Conservation (phyloP, 1,140 invertebrate genomes). For the Drosophila leontia region DNA sequence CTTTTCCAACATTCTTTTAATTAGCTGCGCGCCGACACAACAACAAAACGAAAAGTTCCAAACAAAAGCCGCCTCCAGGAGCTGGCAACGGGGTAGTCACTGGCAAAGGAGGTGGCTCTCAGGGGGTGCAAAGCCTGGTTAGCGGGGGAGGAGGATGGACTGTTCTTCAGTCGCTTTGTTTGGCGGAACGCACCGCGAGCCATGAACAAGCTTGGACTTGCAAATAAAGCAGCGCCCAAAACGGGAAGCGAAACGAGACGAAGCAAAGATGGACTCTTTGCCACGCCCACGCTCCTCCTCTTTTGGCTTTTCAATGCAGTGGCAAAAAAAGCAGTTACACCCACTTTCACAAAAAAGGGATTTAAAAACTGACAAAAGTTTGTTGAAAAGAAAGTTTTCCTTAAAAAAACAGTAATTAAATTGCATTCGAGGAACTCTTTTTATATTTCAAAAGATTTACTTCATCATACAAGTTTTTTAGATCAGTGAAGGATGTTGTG, state of each 20-base stretch:
- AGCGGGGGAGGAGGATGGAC: background rate
- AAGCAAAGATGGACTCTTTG: constrained; percentile 28
- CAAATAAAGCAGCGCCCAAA: constrained; percentile 37
- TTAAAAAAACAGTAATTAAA: background rate
- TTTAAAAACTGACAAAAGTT: background rate
- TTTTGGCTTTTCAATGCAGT: constrained; percentile 14
- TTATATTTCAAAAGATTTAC: background rate
- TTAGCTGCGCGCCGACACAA: constrained; percentile 55
- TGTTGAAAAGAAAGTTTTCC: too few species aligned
- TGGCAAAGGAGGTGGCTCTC: constrained; percentile 13
- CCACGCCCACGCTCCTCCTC: constrained; percentile 3
- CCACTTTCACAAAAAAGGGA: background rate
- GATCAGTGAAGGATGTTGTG: background rate
- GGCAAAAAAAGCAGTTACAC: constrained; percentile 8
- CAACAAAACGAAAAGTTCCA: constrained; percentile 61
- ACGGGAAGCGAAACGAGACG: constrained; percentile 34
- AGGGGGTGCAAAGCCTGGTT: background rate
- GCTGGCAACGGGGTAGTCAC: constrained; percentile 12
- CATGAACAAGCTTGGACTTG: constrained; percentile 49
- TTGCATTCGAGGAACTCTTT: too few species aligned
- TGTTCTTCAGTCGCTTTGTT: constrained; percentile 26
- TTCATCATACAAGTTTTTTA: background rate
- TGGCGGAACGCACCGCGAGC: constrained; percentile 46
- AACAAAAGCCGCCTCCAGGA: constrained; percentile 56
- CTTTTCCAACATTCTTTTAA: constrained; percentile 74